Conservation (phyloP, 2,888 invertebrate genomes). For the Heterodera filipjevi region DNA sequence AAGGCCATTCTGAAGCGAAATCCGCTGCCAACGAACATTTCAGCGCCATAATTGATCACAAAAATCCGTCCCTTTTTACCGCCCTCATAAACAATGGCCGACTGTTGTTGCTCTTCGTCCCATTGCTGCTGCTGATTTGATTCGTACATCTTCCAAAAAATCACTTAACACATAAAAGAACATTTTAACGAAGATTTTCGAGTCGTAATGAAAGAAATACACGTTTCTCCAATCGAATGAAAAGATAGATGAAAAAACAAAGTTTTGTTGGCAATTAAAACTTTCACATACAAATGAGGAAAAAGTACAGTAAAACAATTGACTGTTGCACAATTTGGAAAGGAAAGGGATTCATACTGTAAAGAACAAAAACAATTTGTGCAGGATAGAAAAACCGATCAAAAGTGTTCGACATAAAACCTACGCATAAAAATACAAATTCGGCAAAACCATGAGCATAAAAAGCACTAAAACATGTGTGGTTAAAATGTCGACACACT, state of each 20-base stretch:
- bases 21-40: constrained; percentile 36
- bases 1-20: constrained; percentile 31
- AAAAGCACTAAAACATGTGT: no score
- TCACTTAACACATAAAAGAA: not conserved
- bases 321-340: constrained; percentile 7
- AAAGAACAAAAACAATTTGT: not conserved
- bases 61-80: constrained; percentile 38
- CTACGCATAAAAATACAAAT: no score
- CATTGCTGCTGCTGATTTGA: constrained; percentile 6
- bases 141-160: constrained; percentile 11
- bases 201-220: no score
- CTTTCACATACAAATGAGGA: not conserved
- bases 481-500: no score
- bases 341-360: not conserved
- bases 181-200: no score
- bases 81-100: constrained; percentile 32
- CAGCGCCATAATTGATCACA: constrained; percentile 37
- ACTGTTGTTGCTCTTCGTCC: constrained; percentile 17
- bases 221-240: no score
- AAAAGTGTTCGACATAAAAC: no score
- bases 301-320: not conserved
- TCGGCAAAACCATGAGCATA: no score
- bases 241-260: no score
- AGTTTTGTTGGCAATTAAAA: not conserved
- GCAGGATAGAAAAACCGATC: no score